These are phyloP conservation scores for Dicerorhinus sumatrensis DNA, from an alignment of 2,113 vertebrate genomes.

Conservation along the genomic window DNA sequence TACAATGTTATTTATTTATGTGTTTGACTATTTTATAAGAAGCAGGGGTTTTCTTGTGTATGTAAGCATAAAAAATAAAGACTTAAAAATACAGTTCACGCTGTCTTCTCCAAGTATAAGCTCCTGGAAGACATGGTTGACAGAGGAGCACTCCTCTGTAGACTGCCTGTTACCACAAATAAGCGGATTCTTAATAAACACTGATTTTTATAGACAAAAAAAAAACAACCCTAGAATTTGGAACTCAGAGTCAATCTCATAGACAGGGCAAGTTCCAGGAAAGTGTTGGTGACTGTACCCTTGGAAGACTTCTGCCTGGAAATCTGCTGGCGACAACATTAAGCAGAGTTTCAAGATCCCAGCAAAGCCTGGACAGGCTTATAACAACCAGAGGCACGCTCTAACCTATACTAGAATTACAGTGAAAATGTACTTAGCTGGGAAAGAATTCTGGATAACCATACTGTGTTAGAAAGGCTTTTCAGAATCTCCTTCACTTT, in stretches of 20 bases:
- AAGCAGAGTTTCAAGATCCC: not conserved
- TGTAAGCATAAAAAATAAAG: not conserved
- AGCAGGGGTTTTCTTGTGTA: not conserved
- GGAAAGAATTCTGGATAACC: not conserved
- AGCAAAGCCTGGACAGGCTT: not conserved
- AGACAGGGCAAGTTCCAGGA: not conserved
- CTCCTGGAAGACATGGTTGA: not conserved
- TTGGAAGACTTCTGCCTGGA: not conserved
- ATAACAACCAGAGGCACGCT: not conserved
- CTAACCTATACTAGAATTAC: not conserved
- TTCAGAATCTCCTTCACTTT: not conserved
- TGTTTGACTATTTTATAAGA: not conserved
- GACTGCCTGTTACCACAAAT: not conserved
- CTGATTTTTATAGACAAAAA: not conserved
- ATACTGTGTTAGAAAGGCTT: not conserved
- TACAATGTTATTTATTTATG: not conserved
- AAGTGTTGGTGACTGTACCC: not conserved
- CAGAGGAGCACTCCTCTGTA: not conserved
- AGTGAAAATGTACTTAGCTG: not conserved
- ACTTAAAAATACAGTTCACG: not conserved
- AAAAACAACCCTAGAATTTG: not conserved
- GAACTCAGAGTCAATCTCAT: not conserved
- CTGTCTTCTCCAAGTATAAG: not conserved
- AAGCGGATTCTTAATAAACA: not conserved
- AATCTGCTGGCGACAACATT: not conserved